Conservation (phyloP, 2,797 vertebrate genomes). For the Galago senegalensis region DNA sequence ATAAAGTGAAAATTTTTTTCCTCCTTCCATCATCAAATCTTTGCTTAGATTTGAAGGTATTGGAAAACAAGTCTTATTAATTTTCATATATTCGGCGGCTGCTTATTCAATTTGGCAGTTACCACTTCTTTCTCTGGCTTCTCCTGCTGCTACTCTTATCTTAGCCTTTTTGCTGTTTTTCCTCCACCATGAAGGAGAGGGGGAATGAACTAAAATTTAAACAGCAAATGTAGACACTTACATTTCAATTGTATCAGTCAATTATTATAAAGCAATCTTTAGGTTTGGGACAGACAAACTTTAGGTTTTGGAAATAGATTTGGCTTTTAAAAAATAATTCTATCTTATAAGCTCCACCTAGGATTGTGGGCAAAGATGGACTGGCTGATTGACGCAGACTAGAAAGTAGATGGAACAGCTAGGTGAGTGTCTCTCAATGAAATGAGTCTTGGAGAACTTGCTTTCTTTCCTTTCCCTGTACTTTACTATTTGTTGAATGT, state of each 20-base stretch:
- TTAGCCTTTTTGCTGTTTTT: slow-evolving; percentile 71
- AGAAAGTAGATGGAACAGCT: background rate
- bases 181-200: background rate
- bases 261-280: slow-evolving; percentile 7
- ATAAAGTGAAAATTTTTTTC: slow-evolving; percentile 26
- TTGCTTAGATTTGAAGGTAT: slow-evolving; percentile 65
- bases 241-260: slow-evolving; percentile 49
- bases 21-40: slow-evolving; percentile 15
- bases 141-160: slow-evolving; percentile 64
- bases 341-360: background rate
- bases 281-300: background rate
- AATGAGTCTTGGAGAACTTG: background rate
- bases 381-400: background rate
- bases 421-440: background rate
- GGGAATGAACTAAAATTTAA: slow-evolving; percentile 22
- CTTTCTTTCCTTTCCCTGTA: background rate
- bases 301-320: slow-evolving; percentile 41
- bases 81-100: slow-evolving; percentile 77
- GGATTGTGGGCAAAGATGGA: background rate
- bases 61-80: slow-evolving; percentile 72
- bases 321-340: background rate
- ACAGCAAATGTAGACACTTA: slow-evolving; percentile 28
- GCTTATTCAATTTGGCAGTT: slow-evolving; percentile 77
- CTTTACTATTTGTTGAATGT: background rate
- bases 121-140: slow-evolving; percentile 62